Evolutionary conservation across 2,113 vertebrate species (phyloP).

Genomic region (Caranx ignobilis): DNA sequence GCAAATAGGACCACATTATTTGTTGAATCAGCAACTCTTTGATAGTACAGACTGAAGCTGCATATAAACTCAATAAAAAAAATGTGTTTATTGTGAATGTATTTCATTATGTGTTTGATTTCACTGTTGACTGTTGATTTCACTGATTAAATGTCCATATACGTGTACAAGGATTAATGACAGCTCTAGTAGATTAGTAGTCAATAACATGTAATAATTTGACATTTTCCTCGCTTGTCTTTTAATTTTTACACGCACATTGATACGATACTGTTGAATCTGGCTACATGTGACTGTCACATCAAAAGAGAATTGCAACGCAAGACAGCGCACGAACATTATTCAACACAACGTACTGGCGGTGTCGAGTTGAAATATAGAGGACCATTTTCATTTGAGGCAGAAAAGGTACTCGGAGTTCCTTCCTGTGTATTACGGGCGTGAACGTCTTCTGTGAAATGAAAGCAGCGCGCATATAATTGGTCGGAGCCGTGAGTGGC

Average conservation of each 20-base stretch:
- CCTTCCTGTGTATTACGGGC: constrained; percentile 53
- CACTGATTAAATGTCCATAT: background rate
- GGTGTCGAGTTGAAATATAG: background rate
- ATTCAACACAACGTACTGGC: background rate
- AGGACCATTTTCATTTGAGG: background rate
- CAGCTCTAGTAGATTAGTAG: background rate
- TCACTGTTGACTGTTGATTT: background rate
- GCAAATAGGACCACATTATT: background rate
- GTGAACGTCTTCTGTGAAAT: constrained; percentile 38
- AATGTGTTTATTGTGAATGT: background rate
- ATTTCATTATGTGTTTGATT: background rate
- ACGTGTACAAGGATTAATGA: no score
- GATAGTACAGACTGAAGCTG: background rate
- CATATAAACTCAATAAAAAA: background rate
- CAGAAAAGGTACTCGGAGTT: constrained; percentile 36
- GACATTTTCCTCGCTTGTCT: background rate
- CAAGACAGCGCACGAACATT: background rate
- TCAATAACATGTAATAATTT: background rate
- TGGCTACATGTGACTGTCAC: background rate
- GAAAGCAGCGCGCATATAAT: constrained; percentile 5
- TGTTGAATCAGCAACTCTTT: background rate
- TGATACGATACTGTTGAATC: background rate
- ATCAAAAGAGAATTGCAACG: no score
- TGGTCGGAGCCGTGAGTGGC: constrained; percentile 66
- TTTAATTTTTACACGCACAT: background rate